Evolutionary conservation across 1,140 invertebrate genomes (phyloP), one percentile per base, ranked within the genome.

Genomic region (Magallana angulata): DNA sequence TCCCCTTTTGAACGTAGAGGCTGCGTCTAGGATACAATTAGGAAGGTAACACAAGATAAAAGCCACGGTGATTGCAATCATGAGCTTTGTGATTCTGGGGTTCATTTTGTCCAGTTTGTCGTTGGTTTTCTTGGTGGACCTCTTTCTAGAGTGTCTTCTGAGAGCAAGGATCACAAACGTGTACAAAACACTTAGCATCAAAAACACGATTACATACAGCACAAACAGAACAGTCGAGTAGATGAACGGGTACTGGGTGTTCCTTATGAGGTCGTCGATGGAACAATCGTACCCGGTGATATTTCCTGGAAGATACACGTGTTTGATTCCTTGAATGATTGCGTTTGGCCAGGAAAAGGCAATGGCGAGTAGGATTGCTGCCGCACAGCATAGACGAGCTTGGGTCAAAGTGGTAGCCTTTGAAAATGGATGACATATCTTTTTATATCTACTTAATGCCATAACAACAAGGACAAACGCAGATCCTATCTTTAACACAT

Each of bases 251-350:
- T 82, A 87, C 76, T 89, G 30, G 18, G 88, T 89, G 8, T 62
- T 24, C 12, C 68, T 59, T 11, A 89, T 85, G 18, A 36, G 59
- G 57, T 89, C 88, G 71, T 84, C 86, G 0, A 84, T 85, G 48
- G 85, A 87, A 68, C 88, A 89, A 48, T 89, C 88, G 82, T 87
- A 87, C 5, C 88, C 88, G 16, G 88, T 87, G 14, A 89, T 12
- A 85, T 89, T 89, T 48, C 88, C 88, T 18, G 85, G 83, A 56
- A 87, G 83, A 24, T 59, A 12, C 83, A 82, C 64, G 0, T 84
- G 14, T 57, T 82, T 87, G 18, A 85, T 83, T 85, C 88, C 88
- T 64, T 87, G 68, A 12, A 89, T 89, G 36, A 85, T 85, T 24
- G 86, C 86, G 9, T 84, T 85, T 7, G 88, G 88, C 88, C 88